Evolutionary conservation across 1,140 invertebrate species (phyloP).

Genomic region (Drosophila yakuba): DNA sequence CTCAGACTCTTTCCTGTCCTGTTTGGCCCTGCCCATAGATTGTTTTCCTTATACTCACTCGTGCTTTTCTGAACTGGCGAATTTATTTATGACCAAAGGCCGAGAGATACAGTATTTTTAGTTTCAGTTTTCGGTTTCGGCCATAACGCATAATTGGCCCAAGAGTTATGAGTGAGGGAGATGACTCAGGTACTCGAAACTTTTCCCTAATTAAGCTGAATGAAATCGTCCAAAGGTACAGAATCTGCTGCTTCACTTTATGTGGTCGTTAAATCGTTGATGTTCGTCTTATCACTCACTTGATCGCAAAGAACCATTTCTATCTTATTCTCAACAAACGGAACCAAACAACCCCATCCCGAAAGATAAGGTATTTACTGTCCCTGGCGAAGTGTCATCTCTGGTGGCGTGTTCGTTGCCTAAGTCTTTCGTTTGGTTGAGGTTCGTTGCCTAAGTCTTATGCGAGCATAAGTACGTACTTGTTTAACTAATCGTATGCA

Average conservation of each 20-base stretch:
- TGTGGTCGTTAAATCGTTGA: conserved; percentile 11
- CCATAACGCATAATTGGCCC: conserved; percentile 66
- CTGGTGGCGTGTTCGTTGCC: not conserved
- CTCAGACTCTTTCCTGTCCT: conserved; percentile 21
- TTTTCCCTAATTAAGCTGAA: conserved; percentile 43
- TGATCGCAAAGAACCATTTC: conserved; percentile 17
- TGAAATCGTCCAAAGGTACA: conserved; percentile 34
- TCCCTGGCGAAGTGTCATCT: not conserved
- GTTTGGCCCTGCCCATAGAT: conserved; percentile 74
- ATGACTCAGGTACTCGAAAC: conserved; percentile 59
- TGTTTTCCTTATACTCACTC: conserved; percentile 30
- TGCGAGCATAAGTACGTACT: not conserved
- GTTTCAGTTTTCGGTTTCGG: conserved; percentile 44
- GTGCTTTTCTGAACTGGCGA: conserved; percentile 38
- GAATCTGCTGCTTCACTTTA: not conserved
- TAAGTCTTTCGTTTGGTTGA: not conserved
- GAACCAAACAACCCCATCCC: not conserved
- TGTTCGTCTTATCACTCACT: conserved; percentile 9
- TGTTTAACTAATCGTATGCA: conserved; percentile 38
- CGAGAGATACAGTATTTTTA: conserved; percentile 66
- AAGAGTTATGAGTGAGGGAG: conserved; percentile 51
- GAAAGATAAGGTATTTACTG: conserved; percentile 5
- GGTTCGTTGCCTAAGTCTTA: conserved; percentile 60
- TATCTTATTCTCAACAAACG: conserved; percentile 8
- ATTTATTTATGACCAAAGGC: conserved; percentile 74